Base-by-base conservation (phyloP, 2,113 vertebrate genomes). In the Dromiciops gliroides region DNA sequence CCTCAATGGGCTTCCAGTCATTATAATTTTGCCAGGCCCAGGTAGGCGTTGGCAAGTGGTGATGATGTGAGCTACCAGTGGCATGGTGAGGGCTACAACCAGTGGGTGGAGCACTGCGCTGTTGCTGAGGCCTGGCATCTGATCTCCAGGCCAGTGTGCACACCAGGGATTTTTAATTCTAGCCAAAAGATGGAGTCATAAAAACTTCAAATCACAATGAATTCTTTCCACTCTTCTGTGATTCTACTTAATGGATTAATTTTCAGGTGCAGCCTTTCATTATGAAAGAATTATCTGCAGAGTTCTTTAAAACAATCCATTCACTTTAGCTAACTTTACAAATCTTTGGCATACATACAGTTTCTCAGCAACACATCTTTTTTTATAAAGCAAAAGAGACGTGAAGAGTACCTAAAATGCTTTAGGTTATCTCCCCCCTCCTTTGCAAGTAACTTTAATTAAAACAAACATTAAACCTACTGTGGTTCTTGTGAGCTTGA, bases 351-450 rank as follows among this genome's bases (percentile, higher is more conserved):
- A 91, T 4, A 31, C 47, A 22, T 0, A 56, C 8, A 88, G 91
- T 24, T 60, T 94, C 6, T 91, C 89, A 90, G 95, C 22, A 24
- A 91, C 26, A 93, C 50, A 92, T 37, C 24, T 90, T 56, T 89
- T 89, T 92, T 90, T 49, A 22, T 23, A 94, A 25, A 91, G 26
- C 4, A 89, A n/a, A 14, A 51, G 0, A 91, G 5, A 92, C 91
- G 0, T 89, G 0, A 49, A 51, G 28, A 51, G 22, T 26, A 3
- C 47, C 49, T 94, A 90, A 89, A 92, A 1, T 6, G 2, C 3
- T n/a, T 67, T 37, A 67, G 0, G 2, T 67, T 92, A 47, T 67
- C 0, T 1, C 31, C 50, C 92, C 89, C 5, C 16, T n/a, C 51
- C 5, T 48, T 90, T 44, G 0, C 26, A 83, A 50, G 48, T 89